Evolutionary conservation across 2,888 invertebrate species (phyloP), one percentile per base, ranked within the genome.

Genomic region (Nephrocerus scutellatus): DNA sequence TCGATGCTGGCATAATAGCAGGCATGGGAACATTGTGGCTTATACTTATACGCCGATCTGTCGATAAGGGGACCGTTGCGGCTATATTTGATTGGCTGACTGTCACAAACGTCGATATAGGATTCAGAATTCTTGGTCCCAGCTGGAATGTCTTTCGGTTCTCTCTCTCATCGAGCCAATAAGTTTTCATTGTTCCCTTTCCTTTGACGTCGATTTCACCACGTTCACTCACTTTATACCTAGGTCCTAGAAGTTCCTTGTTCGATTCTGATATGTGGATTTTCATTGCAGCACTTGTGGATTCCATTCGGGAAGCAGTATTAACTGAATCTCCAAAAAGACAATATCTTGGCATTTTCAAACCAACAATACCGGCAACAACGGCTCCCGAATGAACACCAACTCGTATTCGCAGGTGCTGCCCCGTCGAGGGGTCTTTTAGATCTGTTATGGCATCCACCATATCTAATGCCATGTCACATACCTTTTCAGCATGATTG

Each of bases 391-490:
- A 87, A 64, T 92, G 91, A 3, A 91, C 83, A 0, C 92, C 91
- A 2, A 90, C 84, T 40, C 89, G 73, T 39, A 89, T 87, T 53
- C 82, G 77, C 23, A 90, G 71, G 66, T 89, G 88, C 22, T 84
- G 77, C 7, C 86, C 89, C 53, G 91, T 90, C 13, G 91, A 90
- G 3, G 93, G 92, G 68, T 95, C 93, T 59, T 87, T 88, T 0
- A 95, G 74, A 58, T 88, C 86, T 1, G 82, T 84, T 57, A 93
- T 92, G 2, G 91, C 89, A 50, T 90, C 86, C 2, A 93, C 81
- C 95, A 96, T 96, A 57, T 93, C 95, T 19, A 95, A 70, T 0
- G 93, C 93, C 93, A 96, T 95, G 61, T 91, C 86, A 61, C 90
- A 91, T 6, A 91, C 87, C 55, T 86, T 80, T 62, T 90, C 85